phyloP scores from a whole-genome alignment of 1,140 invertebrate species.

The Phocides pigmalion region DNA sequence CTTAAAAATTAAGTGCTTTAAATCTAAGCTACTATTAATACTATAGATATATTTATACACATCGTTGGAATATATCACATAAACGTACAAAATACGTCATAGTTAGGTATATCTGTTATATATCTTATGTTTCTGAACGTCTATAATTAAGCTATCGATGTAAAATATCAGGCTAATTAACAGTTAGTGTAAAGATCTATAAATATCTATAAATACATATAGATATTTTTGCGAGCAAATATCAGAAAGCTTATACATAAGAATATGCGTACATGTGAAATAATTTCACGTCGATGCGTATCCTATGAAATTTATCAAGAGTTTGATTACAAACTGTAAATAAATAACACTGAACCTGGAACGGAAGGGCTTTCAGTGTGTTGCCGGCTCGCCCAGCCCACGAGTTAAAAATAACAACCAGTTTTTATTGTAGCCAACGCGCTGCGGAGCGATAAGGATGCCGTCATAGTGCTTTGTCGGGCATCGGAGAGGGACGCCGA shows the following conservation, averaged over 20 bases:
- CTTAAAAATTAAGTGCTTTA: too few species aligned
- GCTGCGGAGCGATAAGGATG: slow-evolving; percentile 70
- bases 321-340: slow-evolving; percentile 30
- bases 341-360: slow-evolving; percentile 59
- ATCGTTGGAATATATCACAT: too few species aligned
- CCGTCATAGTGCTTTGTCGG: slow-evolving; percentile 55
- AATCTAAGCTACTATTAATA: too few species aligned
- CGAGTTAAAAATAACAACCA: slow-evolving; percentile 84
- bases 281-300: background rate
- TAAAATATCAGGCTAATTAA: too few species aligned
- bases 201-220: background rate
- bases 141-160: too few species aligned
- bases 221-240: background rate
- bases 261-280: background rate
- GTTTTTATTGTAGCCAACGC: slow-evolving; percentile 79
- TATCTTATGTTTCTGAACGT: too few species aligned
- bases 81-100: too few species aligned
- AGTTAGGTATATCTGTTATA: too few species aligned
- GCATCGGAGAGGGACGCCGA: slow-evolving; percentile 62
- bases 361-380: slow-evolving; percentile 72
- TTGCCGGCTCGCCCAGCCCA: slow-evolving; percentile 74
- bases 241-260: background rate
- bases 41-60: too few species aligned
- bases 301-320: slow-evolving; percentile 1
- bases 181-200: too few species aligned